These are phyloP conservation scores for Hypsopygia costalis DNA, from an alignment of 2,888 invertebrate species.

Conservation along the genomic window DNA sequence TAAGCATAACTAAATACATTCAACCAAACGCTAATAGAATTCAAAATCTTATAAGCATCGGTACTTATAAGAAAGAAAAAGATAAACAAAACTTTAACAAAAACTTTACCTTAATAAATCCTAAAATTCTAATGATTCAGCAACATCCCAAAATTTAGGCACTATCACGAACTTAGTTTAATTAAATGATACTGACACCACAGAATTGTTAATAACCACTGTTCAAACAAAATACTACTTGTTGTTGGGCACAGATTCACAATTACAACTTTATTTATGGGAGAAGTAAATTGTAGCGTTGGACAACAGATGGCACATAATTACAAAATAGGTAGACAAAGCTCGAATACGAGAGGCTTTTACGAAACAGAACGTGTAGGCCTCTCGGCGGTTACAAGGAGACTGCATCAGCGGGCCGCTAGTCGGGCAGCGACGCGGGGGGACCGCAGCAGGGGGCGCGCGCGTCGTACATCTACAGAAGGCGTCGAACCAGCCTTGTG, in stretches of 20 bases:
- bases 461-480: constrained; percentile 45
- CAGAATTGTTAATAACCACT: constrained; percentile 50
- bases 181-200: constrained; percentile 58
- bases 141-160: constrained; percentile 60
- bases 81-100: neutral
- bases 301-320: constrained; percentile 47
- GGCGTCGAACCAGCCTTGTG: constrained; percentile 63
- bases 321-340: constrained; percentile 54
- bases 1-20: too few relatives aligned
- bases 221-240: constrained; percentile 26
- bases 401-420: constrained; percentile 63
- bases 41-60: too few relatives aligned
- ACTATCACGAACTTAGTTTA: constrained; percentile 60
- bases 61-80: neutral
- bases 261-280: constrained; percentile 25
- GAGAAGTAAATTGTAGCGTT: constrained; percentile 28
- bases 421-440: constrained; percentile 36
- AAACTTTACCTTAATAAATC: constrained; percentile 43
- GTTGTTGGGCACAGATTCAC: constrained; percentile 42
- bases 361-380: constrained; percentile 32
- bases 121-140: constrained; percentile 49
- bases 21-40: too few relatives aligned
- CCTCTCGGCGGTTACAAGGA: constrained; percentile 39
- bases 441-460: constrained; percentile 55
- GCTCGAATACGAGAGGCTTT: constrained; percentile 69